These are phyloP conservation scores for Keiferia lycopersicella DNA, from an alignment of 2,888 invertebrate species.

Conservation along the genomic window DNA sequence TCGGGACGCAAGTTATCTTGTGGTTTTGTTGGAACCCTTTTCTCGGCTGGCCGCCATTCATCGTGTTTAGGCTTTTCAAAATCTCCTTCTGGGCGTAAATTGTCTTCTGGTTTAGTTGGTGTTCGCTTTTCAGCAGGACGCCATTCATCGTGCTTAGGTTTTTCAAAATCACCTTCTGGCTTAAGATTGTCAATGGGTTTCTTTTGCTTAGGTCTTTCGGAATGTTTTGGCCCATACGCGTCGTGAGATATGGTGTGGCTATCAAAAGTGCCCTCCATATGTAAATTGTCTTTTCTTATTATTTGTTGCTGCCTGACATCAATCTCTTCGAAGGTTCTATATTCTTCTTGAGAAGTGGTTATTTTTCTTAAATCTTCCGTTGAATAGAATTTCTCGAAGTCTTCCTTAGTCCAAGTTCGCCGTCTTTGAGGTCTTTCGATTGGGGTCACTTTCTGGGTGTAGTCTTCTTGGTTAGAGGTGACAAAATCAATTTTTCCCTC, in stretches of 20 bases:
- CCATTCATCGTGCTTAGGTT: slow-evolving; percentile 62
- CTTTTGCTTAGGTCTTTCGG: slow-evolving; percentile 73
- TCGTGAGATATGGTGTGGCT: slow-evolving; percentile 66
- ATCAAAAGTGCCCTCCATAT: slow-evolving; percentile 77
- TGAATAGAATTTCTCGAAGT: slow-evolving; percentile 85
- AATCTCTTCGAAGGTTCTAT: slow-evolving; percentile 81
- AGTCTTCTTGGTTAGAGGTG: slow-evolving; percentile 84
- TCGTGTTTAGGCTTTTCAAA: slow-evolving; percentile 71
- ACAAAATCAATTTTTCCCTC: slow-evolving; percentile 86
- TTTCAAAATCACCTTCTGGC: slow-evolving; percentile 81
- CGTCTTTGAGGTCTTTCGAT: slow-evolving; percentile 82
- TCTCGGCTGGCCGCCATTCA: slow-evolving; percentile 71
- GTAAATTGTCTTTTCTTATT: slow-evolving; percentile 73
- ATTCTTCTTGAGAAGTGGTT: slow-evolving; percentile 86
- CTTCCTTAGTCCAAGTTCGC: slow-evolving; percentile 87
- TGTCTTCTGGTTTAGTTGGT: slow-evolving; percentile 68
- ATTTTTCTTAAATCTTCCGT: slow-evolving; percentile 78
- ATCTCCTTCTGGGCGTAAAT: slow-evolving; percentile 76
- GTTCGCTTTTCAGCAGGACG: slow-evolving; percentile 73
- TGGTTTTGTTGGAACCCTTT: slow-evolving; percentile 61
- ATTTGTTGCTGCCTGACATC: slow-evolving; percentile 73
- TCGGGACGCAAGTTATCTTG: slow-evolving; percentile 79
- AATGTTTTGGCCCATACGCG: slow-evolving; percentile 58
- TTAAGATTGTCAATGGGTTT: slow-evolving; percentile 81
- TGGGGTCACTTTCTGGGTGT: slow-evolving; percentile 79